Percentiles rank a stretch among this genome's conserved stretches.
Conservation (phyloP, 1,140 invertebrate species). For the Drosophila lowei region DNA sequence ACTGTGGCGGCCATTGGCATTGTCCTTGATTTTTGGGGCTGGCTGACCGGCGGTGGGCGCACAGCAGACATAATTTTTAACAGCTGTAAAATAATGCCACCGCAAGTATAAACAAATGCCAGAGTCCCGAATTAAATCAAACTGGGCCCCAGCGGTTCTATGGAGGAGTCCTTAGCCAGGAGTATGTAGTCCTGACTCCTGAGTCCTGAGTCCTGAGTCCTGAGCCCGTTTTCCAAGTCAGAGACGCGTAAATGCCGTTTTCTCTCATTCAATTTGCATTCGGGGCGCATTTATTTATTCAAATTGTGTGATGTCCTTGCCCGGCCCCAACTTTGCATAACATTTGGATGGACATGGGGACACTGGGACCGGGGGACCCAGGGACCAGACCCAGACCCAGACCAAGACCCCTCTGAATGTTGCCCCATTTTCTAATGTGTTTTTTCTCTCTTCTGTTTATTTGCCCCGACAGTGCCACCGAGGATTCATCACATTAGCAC, state of each 20-base stretch:
- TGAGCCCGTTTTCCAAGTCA: slow-evolving; percentile 9
- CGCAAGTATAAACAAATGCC: slow-evolving; percentile 74
- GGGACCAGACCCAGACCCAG: no score
- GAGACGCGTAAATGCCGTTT: slow-evolving; percentile 73
- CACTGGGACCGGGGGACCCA: neutral
- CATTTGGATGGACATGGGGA: slow-evolving; percentile 53
- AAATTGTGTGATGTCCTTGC: slow-evolving; percentile 70
- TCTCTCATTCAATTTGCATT: slow-evolving; percentile 79
- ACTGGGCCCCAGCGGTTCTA: slow-evolving; percentile 43
- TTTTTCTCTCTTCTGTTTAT: slow-evolving; percentile 52
- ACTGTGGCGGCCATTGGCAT: slow-evolving; percentile 24
- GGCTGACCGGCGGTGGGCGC: slow-evolving; percentile 8
- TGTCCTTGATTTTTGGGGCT: slow-evolving; percentile 56
- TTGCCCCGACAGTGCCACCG: slow-evolving; percentile 84
- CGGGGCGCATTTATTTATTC: slow-evolving; percentile 77
- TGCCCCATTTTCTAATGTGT: slow-evolving; percentile 71
- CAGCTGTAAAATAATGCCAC: slow-evolving; percentile 79
- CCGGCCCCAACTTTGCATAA: slow-evolving; percentile 67
- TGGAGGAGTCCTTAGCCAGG: no score
- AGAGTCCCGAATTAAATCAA: slow-evolving; percentile 69
- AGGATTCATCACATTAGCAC: slow-evolving; percentile 85
- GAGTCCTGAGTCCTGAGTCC: neutral
- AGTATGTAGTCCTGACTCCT: no score
- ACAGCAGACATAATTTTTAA: slow-evolving; percentile 62
- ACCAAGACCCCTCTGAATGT: slow-evolving; percentile 2